These are phyloP conservation scores for Drosophila prostipennis DNA, from an alignment of 2,888 invertebrate genomes.

Conservation along the genomic window DNA sequence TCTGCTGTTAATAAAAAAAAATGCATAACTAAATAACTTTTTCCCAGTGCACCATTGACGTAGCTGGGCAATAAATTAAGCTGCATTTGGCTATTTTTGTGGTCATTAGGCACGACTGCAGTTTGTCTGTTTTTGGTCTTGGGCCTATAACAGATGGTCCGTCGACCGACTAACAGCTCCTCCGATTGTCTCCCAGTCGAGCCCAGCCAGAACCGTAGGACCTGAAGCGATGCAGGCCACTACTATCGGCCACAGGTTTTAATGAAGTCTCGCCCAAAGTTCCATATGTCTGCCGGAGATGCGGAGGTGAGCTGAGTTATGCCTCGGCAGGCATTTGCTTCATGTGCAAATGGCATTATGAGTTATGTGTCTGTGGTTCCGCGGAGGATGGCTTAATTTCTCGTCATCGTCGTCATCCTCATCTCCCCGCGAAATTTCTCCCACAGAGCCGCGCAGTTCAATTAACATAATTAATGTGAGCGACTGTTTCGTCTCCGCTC, in stretches of 20 bases:
- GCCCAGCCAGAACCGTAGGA: conserved; percentile 1
- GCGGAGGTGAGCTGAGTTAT: conserved; percentile 42
- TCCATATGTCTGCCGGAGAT: conserved; percentile 35
- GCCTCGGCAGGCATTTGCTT: conserved; percentile 33
- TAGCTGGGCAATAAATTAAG: conserved; percentile 67
- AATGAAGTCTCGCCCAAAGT: conserved; percentile 70
- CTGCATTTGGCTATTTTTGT: conserved; percentile 77
- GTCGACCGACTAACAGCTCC: not conserved
- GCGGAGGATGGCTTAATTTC: conserved; percentile 37
- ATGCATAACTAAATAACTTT: too few species aligned
- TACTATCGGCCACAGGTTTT: conserved; percentile 56
- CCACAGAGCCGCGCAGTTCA: conserved; percentile 63
- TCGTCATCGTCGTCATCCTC: not conserved
- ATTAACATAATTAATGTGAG: conserved; percentile 76
- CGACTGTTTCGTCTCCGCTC: conserved; percentile 11
- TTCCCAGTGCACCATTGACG: conserved; percentile 21
- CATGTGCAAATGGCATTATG: conserved; percentile 70
- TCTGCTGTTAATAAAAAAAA: too few species aligned
- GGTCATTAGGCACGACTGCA: conserved; percentile 72
- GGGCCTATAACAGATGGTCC: conserved; percentile 1
- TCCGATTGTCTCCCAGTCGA: conserved; percentile 6
- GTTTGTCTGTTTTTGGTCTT: conserved; percentile 55
- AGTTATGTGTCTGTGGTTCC: conserved; percentile 61
- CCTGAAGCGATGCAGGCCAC: conserved; percentile 17
- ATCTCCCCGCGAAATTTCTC: conserved; percentile 25